Evolutionary conservation across 2,888 invertebrate genomes (phyloP), one percentile per base, ranked within the genome.

Genomic region (Hipparchia semele): DNA sequence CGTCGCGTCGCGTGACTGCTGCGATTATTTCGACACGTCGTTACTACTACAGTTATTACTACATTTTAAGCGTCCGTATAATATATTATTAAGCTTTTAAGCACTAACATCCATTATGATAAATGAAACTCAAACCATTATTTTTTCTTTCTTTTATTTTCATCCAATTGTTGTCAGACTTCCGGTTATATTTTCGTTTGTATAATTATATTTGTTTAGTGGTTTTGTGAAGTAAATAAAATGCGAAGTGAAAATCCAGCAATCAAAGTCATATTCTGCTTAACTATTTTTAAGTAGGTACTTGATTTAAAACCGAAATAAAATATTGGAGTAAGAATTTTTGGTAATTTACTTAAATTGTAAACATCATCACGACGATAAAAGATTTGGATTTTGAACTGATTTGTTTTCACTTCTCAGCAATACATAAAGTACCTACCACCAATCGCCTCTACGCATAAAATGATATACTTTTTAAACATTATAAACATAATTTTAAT

Each of bases 1-100:
- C 70, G 73, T 79, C 39, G 49, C 49, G 7, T 49, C 75, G 80
- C 80, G 80, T 80, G 80, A 79, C 80, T 76, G 69, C 39, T 39
- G 67, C 78, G 73, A 76, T 80, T 80, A 80, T 79, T 79, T 79
- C 79, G 71, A 79, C 76, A 78, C 78, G 74, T 78, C 78, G 75
- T 80, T 79, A 23, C 23, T 75, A 73, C 74, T 72, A 68, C 66
- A 77, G 77, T 79, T 78, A 77, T 75, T 75, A 77, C 74, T 71
- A 58, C 70, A 70, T 70, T 73, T 74, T 70, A 71, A 73, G 64
- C 72, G 73, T 73, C 70, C 13, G 61, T 61, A 39, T 69, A 69
- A 73, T 53, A 53, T 68, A 23, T 23, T 23, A 23, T 23, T 23
- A 60, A 73, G 59, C 68, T 67, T 73, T 72, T 72, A 68, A 62